A percentile compares a stretch with the other conserved stretches of the same genome.
phyloP scores from a whole-genome alignment of 2,888 invertebrate genomes.

The Lasioglossum vierecki region DNA sequence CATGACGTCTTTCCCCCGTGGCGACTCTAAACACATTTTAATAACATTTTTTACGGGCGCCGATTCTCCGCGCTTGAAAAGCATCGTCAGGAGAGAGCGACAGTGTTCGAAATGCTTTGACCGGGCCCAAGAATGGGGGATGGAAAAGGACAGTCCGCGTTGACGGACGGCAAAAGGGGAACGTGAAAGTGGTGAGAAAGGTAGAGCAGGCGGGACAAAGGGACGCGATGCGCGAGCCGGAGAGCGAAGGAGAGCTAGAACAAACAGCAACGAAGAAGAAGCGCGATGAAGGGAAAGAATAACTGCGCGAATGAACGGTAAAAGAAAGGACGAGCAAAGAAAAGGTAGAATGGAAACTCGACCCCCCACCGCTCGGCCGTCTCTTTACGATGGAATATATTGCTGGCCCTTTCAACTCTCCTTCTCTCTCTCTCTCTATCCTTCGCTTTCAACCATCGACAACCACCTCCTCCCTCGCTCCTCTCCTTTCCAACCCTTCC shows the following conservation, averaged over 20 bases:
- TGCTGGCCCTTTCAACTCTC: constrained; percentile 43
- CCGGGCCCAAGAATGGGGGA: constrained; percentile 21
- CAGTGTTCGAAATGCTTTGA: constrained; percentile 26
- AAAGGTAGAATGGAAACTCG: constrained; percentile 34
- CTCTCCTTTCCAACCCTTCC: constrained; percentile 13
- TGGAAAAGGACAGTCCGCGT: constrained; percentile 25
- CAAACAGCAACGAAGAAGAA: constrained; percentile 25
- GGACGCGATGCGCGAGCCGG: constrained; percentile 3
- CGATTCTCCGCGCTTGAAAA: constrained; percentile 59
- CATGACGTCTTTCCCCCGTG: constrained; percentile 72
- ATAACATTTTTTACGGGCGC: constrained; percentile 72
- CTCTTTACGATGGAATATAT: constrained; percentile 64
- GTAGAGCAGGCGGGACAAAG: constrained; percentile 25
- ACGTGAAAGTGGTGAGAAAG: constrained; percentile 7
- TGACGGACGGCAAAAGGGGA: not conserved
- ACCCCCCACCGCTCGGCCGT: not conserved
- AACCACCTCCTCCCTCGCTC: constrained; percentile 13
- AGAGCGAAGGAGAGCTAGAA: constrained; percentile 27
- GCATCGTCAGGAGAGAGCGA: constrained; percentile 31
- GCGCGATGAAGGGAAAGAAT: constrained; percentile 23
- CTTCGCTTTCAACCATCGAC: constrained; percentile 30
- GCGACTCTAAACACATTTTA: constrained; percentile 75
- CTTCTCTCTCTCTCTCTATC: not conserved
- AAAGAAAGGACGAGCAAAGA: constrained; percentile 24
- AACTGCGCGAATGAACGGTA: constrained; percentile 36